Conservation (phyloP, 2,888 invertebrate species). For the Volucella inanis region DNA sequence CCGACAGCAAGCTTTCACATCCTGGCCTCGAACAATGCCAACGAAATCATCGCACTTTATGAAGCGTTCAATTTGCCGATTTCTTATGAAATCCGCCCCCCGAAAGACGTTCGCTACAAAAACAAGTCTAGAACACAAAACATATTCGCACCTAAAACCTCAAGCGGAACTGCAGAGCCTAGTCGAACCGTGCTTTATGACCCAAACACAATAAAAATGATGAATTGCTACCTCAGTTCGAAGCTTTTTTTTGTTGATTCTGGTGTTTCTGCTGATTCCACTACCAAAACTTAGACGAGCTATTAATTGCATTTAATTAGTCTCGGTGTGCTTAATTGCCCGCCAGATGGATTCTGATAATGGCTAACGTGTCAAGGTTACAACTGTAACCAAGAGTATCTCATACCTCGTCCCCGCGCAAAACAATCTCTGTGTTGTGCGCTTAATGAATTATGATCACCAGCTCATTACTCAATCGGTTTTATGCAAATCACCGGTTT, state of each 20-base stretch:
- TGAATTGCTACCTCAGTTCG: constrained; percentile 37
- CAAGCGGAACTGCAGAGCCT: constrained; percentile 36
- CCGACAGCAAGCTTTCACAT: no score
- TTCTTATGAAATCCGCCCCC: no score
- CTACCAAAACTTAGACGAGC: constrained; percentile 47
- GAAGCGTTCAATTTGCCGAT: no score
- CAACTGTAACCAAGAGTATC: constrained; percentile 17
- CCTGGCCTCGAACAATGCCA: no score
- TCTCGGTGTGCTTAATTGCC: constrained; percentile 61
- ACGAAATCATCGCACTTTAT: no score
- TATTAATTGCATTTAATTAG: constrained; percentile 65
- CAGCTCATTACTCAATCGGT: constrained; percentile 18
- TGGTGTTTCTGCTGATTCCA: background rate
- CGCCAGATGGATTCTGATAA: constrained; percentile 35
- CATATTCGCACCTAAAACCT: background rate
- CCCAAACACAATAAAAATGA: constrained; percentile 61
- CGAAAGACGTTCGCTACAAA: no score
- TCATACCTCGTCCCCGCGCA: background rate
- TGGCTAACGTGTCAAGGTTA: constrained; percentile 62
- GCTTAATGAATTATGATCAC: constrained; percentile 10
- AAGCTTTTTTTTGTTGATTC: constrained; percentile 3
- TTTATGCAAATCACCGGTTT: constrained; percentile 39
- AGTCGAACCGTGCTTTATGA: constrained; percentile 58
- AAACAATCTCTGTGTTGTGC: background rate
- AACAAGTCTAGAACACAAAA: background rate